Conservation (phyloP, 2,797 vertebrate species). For the Moxostoma hubbsi region DNA sequence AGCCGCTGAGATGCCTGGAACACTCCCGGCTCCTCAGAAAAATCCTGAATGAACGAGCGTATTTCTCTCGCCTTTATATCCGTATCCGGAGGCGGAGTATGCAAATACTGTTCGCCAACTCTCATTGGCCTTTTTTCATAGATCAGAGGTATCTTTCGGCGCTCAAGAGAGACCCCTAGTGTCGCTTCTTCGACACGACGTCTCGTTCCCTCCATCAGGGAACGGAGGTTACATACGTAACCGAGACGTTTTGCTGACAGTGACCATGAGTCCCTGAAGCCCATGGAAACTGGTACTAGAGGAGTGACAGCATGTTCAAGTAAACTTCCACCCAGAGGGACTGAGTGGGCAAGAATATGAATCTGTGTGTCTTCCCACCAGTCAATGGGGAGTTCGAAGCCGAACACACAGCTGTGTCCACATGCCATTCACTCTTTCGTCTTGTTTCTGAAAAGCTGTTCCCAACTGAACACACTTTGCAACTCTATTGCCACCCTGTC, state of each 20-base stretch:
- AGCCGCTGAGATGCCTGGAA: too few relatives aligned
- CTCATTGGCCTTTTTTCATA: too few relatives aligned
- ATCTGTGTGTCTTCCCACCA: conserved; percentile 12
- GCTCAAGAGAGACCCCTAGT: too few relatives aligned
- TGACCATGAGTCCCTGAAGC: conserved; percentile 27
- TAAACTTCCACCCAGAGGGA: conserved; percentile 25
- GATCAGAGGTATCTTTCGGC: too few relatives aligned
- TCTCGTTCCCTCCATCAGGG: too few relatives aligned
- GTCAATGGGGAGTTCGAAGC: conserved; percentile 12
- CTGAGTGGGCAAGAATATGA: conserved; percentile 11
- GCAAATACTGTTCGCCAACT: too few relatives aligned
- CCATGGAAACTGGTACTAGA: conserved; percentile 22
- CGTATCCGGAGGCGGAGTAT: too few relatives aligned
- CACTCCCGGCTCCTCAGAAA: too few relatives aligned
- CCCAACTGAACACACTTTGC: not conserved
- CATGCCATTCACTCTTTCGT: conserved; percentile 20
- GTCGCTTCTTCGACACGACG: too few relatives aligned
- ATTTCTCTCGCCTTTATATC: too few relatives aligned
- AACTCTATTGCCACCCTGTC: not conserved
- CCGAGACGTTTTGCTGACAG: conserved; percentile 23
- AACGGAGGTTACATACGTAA: too few relatives aligned
- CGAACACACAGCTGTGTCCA: conserved; percentile 10
- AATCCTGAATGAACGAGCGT: too few relatives aligned
- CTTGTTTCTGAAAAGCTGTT: not conserved
- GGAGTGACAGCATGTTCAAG: conserved; percentile 26